phyloP scores from a whole-genome alignment of 2,113 vertebrate genomes.

The Rhinoptilus africanus region DNA sequence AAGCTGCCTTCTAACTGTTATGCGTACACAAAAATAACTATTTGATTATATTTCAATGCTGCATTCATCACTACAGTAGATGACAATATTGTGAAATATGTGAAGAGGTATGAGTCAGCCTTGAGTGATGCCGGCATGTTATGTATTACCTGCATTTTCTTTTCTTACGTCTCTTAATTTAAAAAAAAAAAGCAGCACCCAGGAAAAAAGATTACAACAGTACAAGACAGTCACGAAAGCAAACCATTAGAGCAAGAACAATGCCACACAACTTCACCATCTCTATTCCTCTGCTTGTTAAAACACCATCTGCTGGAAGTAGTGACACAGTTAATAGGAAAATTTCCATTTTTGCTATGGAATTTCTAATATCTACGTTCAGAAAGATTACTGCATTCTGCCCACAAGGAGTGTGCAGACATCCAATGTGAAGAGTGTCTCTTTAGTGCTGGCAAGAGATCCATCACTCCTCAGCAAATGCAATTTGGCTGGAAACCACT shows the following conservation, averaged over 20 bases:
- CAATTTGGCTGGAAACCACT: constrained; percentile 30
- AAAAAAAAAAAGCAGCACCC: neutral
- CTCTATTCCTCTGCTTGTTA: neutral
- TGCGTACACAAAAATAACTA: neutral
- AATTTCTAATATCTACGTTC: neutral
- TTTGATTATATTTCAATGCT: neutral
- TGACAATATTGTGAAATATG: neutral
- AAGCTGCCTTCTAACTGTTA: neutral
- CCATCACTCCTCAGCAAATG: constrained; percentile 1
- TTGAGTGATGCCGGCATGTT: neutral
- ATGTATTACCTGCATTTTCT: neutral
- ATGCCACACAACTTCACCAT: neutral
- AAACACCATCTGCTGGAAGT: neutral
- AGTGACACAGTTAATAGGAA: neutral
- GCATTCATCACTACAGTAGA: neutral
- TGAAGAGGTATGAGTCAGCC: neutral
- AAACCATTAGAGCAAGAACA: neutral
- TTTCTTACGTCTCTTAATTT: neutral
- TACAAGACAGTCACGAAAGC: neutral
- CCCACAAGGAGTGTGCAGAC: neutral
- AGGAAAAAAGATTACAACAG: neutral
- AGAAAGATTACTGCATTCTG: neutral
- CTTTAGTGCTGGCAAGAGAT: constrained; percentile 12
- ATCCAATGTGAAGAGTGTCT: neutral
- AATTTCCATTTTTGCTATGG: neutral